phyloP scores from a whole-genome alignment of 2,113 vertebrate species.

The Hemiscyllium ocellatum region DNA sequence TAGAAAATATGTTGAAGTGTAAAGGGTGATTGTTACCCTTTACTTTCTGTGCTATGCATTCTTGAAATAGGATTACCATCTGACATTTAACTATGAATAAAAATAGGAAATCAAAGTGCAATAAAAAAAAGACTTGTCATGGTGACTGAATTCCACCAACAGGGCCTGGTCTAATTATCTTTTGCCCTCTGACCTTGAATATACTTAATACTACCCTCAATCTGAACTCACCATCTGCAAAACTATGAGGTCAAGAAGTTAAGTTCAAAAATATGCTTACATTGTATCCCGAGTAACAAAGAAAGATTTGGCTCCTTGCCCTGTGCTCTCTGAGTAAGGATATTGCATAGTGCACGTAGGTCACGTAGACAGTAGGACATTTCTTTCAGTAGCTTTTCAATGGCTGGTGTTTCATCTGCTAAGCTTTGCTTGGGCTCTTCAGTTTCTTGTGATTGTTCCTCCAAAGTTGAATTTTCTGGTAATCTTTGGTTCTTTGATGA shows the following conservation, averaged over 20 bases:
- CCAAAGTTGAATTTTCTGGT: conserved; percentile 50
- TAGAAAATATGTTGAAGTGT: background rate
- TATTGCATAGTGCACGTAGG: conserved; percentile 83
- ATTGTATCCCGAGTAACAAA: conserved; percentile 83
- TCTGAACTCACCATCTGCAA: background rate
- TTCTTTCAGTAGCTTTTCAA: conserved; percentile 76
- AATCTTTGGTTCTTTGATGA: conserved; percentile 60
- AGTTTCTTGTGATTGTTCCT: conserved; percentile 48
- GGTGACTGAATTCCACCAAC: background rate
- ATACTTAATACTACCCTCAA: background rate
- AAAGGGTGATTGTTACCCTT: background rate
- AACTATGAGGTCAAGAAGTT: background rate
- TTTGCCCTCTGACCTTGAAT: background rate
- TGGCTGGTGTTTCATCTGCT: conserved; percentile 59
- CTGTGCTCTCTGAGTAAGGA: conserved; percentile 81
- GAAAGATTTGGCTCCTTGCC: conserved; percentile 90
- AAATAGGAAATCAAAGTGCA: background rate
- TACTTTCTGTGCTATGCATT: background rate
- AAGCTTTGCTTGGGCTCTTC: conserved; percentile 50
- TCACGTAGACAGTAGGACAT: conserved; percentile 88
- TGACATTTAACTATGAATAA: background rate
- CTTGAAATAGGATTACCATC: background rate
- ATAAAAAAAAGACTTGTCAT: background rate
- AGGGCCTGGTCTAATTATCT: background rate
- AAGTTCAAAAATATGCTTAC: conserved; percentile 57